phyloP scores from a whole-genome alignment of 2,113 vertebrate species.

The Gulo gulo region DNA sequence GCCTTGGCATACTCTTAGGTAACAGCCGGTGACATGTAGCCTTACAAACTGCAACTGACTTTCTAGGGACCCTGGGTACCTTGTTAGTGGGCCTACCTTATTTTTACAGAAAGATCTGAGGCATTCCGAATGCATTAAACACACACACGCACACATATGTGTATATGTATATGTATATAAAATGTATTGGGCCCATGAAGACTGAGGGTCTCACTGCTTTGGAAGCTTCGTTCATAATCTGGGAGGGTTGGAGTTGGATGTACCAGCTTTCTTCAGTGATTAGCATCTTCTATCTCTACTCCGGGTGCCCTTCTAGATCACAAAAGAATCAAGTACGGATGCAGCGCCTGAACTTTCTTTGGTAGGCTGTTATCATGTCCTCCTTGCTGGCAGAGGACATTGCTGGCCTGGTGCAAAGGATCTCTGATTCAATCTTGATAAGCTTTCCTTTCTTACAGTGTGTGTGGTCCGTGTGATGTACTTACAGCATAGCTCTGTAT shows the following conservation, averaged over 20 bases:
- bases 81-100: conserved; percentile 22
- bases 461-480: conserved; percentile 57
- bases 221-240: conserved; percentile 74
- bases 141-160: neutral
- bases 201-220: conserved; percentile 69
- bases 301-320: conserved; percentile 72
- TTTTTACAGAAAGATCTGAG: conserved; percentile 30
- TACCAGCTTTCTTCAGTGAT: conserved; percentile 73
- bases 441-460: conserved; percentile 40
- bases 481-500: conserved; percentile 10
- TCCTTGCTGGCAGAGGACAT: neutral
- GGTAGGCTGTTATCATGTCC: conserved; percentile 35
- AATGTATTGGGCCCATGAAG: conserved; percentile 33
- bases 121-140: neutral
- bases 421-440: conserved; percentile 48
- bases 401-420: conserved; percentile 58
- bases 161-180: neutral
- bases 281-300: conserved; percentile 71
- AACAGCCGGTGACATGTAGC: neutral
- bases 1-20: conserved; percentile 16
- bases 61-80: conserved; percentile 29
- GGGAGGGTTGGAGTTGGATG: conserved; percentile 75
- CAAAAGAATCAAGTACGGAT: conserved; percentile 76
- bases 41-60: neutral
- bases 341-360: conserved; percentile 75